Evolutionary conservation across 1,140 invertebrate genomes (phyloP).

Genomic region (honey bee (Apis mellifera)): DNA sequence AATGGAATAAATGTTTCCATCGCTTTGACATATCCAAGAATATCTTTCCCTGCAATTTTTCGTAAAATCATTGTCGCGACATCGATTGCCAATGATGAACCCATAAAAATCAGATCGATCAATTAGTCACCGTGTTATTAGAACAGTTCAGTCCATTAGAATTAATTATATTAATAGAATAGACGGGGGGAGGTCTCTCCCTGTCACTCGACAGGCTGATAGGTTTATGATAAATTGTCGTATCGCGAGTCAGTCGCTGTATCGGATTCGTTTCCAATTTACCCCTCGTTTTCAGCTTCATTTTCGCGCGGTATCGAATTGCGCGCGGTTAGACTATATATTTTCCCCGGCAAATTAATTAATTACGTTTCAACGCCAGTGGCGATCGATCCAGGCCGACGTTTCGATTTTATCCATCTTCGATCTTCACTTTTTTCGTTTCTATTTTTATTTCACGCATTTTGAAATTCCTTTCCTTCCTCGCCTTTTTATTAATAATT

Average conservation of each 20-base stretch:
- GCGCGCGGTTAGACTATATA: constrained; percentile 49
- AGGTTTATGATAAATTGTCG: constrained; percentile 57
- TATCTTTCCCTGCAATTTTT: not conserved
- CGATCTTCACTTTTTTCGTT: not conserved
- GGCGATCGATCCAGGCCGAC: constrained; percentile 10
- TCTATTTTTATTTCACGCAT: not conserved
- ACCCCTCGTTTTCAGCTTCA: constrained; percentile 45
- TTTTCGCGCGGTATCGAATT: constrained; percentile 41
- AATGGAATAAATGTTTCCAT: too few species aligned
- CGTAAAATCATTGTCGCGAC: not conserved
- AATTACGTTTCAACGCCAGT: constrained; percentile 42
- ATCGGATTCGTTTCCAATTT: constrained; percentile 39
- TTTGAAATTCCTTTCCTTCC: not conserved
- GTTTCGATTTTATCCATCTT: constrained; percentile 36
- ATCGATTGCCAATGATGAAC: not conserved
- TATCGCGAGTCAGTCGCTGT: constrained; percentile 12
- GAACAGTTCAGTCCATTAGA: constrained; percentile 51
- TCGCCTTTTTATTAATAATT: not conserved
- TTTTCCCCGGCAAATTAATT: constrained; percentile 62
- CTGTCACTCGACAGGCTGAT: constrained; percentile 31
- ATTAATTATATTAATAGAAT: constrained; percentile 62
- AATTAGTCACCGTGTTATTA: constrained; percentile 38
- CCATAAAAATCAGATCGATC: constrained; percentile 44
- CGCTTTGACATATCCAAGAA: too few species aligned
- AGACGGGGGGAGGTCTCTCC: constrained; percentile 32